Conservation (phyloP, 2,888 invertebrate genomes). For the Drosophila paranaensis region DNA sequence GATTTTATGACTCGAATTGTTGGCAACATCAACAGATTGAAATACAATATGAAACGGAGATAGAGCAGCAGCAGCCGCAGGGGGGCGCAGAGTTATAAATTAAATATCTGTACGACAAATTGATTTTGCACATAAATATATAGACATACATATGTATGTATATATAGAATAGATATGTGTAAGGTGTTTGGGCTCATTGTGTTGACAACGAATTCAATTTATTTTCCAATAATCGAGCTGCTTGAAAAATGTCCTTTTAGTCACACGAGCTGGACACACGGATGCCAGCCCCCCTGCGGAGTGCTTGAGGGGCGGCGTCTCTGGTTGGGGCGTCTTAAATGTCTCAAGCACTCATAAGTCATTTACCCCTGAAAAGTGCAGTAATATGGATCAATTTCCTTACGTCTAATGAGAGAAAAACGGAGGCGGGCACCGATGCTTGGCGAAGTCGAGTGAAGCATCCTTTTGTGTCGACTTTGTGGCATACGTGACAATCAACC, state of each 20-base stretch:
- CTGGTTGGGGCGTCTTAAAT: conserved; percentile 12
- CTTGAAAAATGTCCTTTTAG: conserved; percentile 57
- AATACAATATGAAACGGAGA: conserved; percentile 21
- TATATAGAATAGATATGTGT: conserved; percentile 38
- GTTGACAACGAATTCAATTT: conserved; percentile 68
- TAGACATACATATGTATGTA: conserved; percentile 32
- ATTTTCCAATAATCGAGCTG: conserved; percentile 70
- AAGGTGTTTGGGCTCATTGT: conserved; percentile 61
- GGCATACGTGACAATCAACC: conserved; percentile 65
- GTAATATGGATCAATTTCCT: conserved; percentile 61
- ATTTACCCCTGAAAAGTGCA: conserved; percentile 62
- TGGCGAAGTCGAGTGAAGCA: conserved; percentile 36
- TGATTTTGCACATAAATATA: conserved; percentile 70
- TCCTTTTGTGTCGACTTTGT: conserved; percentile 1
- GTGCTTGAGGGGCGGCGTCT: neutral
- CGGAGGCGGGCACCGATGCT: conserved; percentile 11
- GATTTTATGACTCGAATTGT: conserved; percentile 36
- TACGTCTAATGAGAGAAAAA: neutral
- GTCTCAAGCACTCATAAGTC: conserved; percentile 70
- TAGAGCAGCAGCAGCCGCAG: neutral
- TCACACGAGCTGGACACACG: conserved; percentile 41
- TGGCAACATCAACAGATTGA: conserved; percentile 54
- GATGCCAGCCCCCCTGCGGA: conserved; percentile 6
- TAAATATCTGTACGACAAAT: conserved; percentile 74
- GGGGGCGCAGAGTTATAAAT: conserved; percentile 50